Conservation (phyloP, 2,113 vertebrate genomes). For the Strix aluco region DNA sequence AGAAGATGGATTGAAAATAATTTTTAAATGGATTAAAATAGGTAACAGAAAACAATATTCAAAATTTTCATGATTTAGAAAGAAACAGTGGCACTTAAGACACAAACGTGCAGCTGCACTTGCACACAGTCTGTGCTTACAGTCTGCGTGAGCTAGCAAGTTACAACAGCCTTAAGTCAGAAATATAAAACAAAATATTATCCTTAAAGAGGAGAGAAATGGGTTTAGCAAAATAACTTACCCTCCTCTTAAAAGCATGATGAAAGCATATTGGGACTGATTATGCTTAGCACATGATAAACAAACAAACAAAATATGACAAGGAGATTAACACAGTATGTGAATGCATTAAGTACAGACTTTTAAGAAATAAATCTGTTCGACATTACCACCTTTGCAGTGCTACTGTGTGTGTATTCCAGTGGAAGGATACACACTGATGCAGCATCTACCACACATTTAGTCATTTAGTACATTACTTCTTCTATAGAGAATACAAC, state of each 20-base stretch:
- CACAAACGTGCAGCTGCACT: constrained; percentile 45
- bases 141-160: neutral
- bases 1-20: constrained; percentile 33
- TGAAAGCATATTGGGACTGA: constrained; percentile 46
- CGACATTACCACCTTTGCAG: constrained; percentile 26
- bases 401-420: constrained; percentile 41
- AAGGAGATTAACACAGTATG: constrained; percentile 36
- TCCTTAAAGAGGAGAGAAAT: constrained; percentile 24
- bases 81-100: neutral
- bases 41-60: constrained; percentile 2
- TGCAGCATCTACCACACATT: constrained; percentile 25
- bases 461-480: constrained; percentile 30
- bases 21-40: constrained; percentile 33
- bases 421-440: constrained; percentile 13
- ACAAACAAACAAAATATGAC: constrained; percentile 44
- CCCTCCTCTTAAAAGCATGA: constrained; percentile 16
- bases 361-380: constrained; percentile 63
- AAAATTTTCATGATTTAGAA: neutral
- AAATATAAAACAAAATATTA: constrained; percentile 31
- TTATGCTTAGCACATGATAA: constrained; percentile 38
- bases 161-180: constrained; percentile 4
- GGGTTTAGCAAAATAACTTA: constrained; percentile 19
- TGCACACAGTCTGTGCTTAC: constrained; percentile 4
- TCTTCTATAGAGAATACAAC: neutral
- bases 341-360: neutral